Base-by-base conservation (phyloP, 2,888 invertebrate species). In the Hypercompe scribonia region DNA sequence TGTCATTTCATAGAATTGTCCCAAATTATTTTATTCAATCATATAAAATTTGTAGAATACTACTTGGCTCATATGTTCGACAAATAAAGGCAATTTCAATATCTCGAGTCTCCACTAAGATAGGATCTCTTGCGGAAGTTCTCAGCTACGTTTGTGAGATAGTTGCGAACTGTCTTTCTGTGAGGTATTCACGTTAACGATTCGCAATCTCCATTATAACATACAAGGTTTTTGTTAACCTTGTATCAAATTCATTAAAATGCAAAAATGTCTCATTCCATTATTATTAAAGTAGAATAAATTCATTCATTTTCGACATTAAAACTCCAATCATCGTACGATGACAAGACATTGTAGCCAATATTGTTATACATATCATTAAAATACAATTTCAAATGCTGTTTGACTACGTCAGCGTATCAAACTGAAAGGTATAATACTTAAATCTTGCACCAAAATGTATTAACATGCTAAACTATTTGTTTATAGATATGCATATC, bases 31-130 rank as follows among this genome's bases (percentile, higher is more conserved):
- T 68, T 39, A 61, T 58, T 58, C 28, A 36, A 68, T 68, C 18
- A 50, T 36, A 34, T 54, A 36, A n/a, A 68, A 68, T 54, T 31
- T 61, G 33, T 39, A 28, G 28, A 68, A 46, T 61, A 68, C 39
- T 33, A 39, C 46, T 65, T 58, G 72, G 69, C 65, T 71, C 67
- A 73, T 66, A 74, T 76, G 67, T 74, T 78, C 68, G 63, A 74
- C 76, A 78, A 81, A 78, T 78, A 76, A 82, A 78, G 78, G 70
- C 71, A 76, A 78, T 82, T 83, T 73, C 63, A 72, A 78, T 76
- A 71, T 76, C 78, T 81, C 78, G 73, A 80, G 74, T 76, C 80
- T 71, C 73, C 50, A 65, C 4, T 68, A 46, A 80, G 78, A 80
- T 81, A 82, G 66, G 71, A 83, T 80, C 76, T 78, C 76, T 77